A percentile compares a stretch with the other conserved stretches of the same genome.
Evolutionary conservation across 2,113 vertebrate species (phyloP).

Genomic region (Alexandromys fortis): DNA sequence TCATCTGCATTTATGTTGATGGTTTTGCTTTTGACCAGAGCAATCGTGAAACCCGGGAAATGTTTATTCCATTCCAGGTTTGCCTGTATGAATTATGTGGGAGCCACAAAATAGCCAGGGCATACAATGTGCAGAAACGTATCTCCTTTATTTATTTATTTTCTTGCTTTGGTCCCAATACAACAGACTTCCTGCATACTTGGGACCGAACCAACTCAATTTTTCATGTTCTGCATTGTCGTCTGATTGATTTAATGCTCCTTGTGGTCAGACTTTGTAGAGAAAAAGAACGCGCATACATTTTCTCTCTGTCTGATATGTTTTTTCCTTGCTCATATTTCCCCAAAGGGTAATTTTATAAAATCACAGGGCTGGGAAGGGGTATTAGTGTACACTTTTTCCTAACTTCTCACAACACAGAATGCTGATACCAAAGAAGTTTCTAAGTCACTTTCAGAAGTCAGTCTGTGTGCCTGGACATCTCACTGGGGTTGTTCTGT

Average conservation of each 20-base stretch:
- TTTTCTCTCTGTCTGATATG: constrained; percentile 21
- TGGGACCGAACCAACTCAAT: constrained; percentile 55
- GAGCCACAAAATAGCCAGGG: constrained; percentile 39
- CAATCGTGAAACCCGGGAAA: constrained; percentile 20
- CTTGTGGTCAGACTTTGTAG: constrained; percentile 66
- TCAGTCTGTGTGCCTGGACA: neutral
- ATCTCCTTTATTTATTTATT: neutral
- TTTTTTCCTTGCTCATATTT: neutral
- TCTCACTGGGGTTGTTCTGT: neutral
- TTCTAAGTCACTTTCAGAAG: neutral
- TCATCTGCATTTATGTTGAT: constrained; percentile 81
- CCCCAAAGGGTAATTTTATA: constrained; percentile 47
- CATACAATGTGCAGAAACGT: neutral
- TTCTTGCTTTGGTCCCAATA: constrained; percentile 29
- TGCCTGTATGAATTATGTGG: constrained; percentile 60
- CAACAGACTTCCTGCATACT: constrained; percentile 32
- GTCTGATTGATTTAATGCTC: constrained; percentile 72
- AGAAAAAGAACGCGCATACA: constrained; percentile 34
- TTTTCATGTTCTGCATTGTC: constrained; percentile 68
- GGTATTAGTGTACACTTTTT: neutral
- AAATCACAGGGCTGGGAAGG: constrained; percentile 32
- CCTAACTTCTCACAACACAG: neutral
- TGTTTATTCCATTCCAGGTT: constrained; percentile 65
- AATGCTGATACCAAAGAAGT: neutral
- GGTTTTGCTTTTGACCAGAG: constrained; percentile 73